Conservation (phyloP, 2,888 invertebrate genomes). For the Coleophora flavipennella region DNA sequence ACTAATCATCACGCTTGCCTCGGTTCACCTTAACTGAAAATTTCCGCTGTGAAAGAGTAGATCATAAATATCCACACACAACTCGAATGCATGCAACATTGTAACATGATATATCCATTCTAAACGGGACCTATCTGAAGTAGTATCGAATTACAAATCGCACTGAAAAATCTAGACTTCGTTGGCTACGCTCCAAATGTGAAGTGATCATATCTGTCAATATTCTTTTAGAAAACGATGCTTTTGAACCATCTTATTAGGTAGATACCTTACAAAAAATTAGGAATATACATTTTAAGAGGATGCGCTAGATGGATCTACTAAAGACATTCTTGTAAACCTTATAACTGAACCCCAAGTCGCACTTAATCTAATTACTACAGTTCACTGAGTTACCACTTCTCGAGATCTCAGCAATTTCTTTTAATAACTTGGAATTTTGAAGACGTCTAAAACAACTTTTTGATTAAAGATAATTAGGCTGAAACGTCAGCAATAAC, state of each 20-base stretch:
- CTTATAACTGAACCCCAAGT: slow-evolving; percentile 26
- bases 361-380: slow-evolving; percentile 57
- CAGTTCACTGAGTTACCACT: slow-evolving; percentile 54
- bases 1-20: no score
- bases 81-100: slow-evolving; percentile 55
- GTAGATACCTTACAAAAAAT: no score
- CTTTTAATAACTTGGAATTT: slow-evolving; percentile 61
- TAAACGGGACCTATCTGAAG: slow-evolving; percentile 60
- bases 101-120: slow-evolving; percentile 62
- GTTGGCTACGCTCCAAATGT: slow-evolving; percentile 65
- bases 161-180: slow-evolving; percentile 59
- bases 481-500: slow-evolving; percentile 55
- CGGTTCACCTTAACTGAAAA: no score
- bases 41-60: slow-evolving; percentile 34
- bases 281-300: no score
- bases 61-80: slow-evolving; percentile 57
- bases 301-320: slow-evolving; percentile 16
- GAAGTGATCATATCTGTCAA: slow-evolving; percentile 72
- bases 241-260: slow-evolving; percentile 41
- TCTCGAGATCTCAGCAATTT: slow-evolving; percentile 49
- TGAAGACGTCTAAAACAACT: slow-evolving; percentile 54
- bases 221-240: slow-evolving; percentile 61
- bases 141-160: slow-evolving; percentile 64
- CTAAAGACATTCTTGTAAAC: slow-evolving; percentile 28
- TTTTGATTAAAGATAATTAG: slow-evolving; percentile 68